Percentiles rank a stretch among this genome's conserved stretches.
Evolutionary conservation across 1,140 invertebrate genomes (phyloP).

Genomic region (Drosophila repleta): DNA sequence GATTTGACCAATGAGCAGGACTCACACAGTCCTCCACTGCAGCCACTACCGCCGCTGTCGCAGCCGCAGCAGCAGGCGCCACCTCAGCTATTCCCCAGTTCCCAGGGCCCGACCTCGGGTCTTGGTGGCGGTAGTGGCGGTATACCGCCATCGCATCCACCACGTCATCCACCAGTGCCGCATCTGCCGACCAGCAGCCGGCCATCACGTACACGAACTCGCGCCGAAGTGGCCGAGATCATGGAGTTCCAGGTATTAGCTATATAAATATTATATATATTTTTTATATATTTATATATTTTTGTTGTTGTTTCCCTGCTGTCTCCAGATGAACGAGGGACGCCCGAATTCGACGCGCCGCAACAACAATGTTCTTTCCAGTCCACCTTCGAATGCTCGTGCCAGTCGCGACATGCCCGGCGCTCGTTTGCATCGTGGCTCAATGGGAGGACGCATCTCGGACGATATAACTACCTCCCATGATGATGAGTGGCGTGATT

Average conservation of each 20-base stretch:
- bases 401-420: slow-evolving; percentile 50
- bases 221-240: slow-evolving; percentile 45
- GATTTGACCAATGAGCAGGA: slow-evolving; percentile 67
- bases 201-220: slow-evolving; percentile 49
- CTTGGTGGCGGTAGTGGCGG: background rate
- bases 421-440: slow-evolving; percentile 44
- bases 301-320: background rate
- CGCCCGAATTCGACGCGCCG: slow-evolving; percentile 14
- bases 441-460: slow-evolving; percentile 4
- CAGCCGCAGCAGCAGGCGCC: slow-evolving; percentile 8
- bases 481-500: slow-evolving; percentile 18
- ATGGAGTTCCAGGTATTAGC: slow-evolving; percentile 26
- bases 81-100: slow-evolving; percentile 18
- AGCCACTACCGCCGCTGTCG: background rate
- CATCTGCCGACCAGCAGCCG: slow-evolving; percentile 38
- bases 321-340: slow-evolving; percentile 18
- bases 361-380: slow-evolving; percentile 19
- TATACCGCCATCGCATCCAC: slow-evolving; percentile 3
- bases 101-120: background rate
- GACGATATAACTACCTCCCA: background rate
- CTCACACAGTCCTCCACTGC: background rate
- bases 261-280: background rate
- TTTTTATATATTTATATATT: background rate
- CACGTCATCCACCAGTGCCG: slow-evolving; percentile 51
- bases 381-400: slow-evolving; percentile 35